Percentiles rank a stretch among this genome's conserved stretches.
Evolutionary conservation across 2,888 invertebrate genomes (phyloP).

Genomic region (Belgica antarctica): DNA sequence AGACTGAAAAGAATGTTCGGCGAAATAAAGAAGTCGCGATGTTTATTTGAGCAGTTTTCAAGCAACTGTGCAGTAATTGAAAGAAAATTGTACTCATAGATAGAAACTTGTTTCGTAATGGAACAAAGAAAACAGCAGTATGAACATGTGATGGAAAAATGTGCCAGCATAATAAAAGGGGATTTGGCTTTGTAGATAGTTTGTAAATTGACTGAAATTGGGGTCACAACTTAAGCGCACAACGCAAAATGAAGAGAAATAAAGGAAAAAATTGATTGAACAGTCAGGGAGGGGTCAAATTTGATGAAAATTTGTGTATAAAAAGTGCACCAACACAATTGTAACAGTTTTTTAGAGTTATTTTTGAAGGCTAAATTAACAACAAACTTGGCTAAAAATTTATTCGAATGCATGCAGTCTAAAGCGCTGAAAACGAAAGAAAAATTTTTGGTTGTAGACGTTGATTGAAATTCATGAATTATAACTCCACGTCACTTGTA

Average conservation of each 20-base stretch:
- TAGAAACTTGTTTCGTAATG: not conserved
- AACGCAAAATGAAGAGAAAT: not conserved
- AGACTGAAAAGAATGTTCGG: not conserved
- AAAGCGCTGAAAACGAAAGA: not conserved
- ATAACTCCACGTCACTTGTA: not conserved
- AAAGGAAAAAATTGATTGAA: slow-evolving; percentile 11
- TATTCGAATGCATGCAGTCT: slow-evolving; percentile 2
- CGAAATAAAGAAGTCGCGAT: not conserved
- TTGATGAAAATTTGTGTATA: not conserved
- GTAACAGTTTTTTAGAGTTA: not conserved
- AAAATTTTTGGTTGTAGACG: not conserved
- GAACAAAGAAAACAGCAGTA: slow-evolving; percentile 16
- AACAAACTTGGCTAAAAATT: not conserved
- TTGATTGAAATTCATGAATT: slow-evolving; percentile 7
- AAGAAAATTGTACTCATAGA: not conserved
- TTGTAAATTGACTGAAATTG: not conserved
- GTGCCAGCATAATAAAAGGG: not conserved
- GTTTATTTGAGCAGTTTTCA: not conserved
- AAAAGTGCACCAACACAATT: not conserved
- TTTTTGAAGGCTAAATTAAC: not conserved
- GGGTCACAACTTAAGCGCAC: slow-evolving; percentile 25
- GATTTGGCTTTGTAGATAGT: not conserved
- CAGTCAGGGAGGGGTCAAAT: slow-evolving; percentile 22
- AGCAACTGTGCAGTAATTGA: not conserved
- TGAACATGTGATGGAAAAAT: not conserved